A percentile compares a stretch with the other conserved stretches of the same genome.
phyloP scores from a whole-genome alignment of 2,113 vertebrate species.

The Oncorhynchus gorbuscha region DNA sequence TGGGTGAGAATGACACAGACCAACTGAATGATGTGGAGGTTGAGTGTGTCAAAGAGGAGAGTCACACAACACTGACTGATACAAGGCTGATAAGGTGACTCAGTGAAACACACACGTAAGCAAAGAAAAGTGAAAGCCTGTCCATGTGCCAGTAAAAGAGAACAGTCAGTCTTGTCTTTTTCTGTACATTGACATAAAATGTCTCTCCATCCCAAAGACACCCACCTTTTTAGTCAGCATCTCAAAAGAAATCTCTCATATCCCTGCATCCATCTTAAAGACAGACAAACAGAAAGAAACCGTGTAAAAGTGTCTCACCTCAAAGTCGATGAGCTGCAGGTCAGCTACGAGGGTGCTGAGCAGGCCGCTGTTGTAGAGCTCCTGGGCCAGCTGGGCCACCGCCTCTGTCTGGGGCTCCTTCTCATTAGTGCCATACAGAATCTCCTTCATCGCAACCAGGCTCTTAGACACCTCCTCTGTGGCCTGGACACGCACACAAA shows the following conservation, averaged over 20 bases:
- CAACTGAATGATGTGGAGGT: constrained; percentile 1
- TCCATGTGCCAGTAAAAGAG: too few relatives aligned
- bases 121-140: too few relatives aligned
- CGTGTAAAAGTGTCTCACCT: constrained; percentile 71
- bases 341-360: constrained; percentile 88
- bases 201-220: too few relatives aligned
- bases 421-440: constrained; percentile 92
- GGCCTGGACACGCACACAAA: constrained; percentile 70
- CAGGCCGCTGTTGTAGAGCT: constrained; percentile 93
- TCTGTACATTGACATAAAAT: too few relatives aligned
- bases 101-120: constrained; percentile 23
- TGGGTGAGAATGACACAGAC: background rate
- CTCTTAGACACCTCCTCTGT: constrained; percentile 97
- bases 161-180: too few relatives aligned
- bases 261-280: background rate
- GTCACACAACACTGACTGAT: constrained; percentile 47
- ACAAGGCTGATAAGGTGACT: constrained; percentile 49
- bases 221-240: too few relatives aligned
- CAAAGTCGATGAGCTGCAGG: constrained; percentile 93
- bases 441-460: constrained; percentile 93
- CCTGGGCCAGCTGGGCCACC: constrained; percentile 92
- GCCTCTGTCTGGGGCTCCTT: constrained; percentile 92
- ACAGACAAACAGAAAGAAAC: background rate
- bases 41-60: constrained; percentile 31
- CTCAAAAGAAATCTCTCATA: background rate